Base-by-base conservation (phyloP, 1,140 invertebrate species). In the Nymphalis io region DNA sequence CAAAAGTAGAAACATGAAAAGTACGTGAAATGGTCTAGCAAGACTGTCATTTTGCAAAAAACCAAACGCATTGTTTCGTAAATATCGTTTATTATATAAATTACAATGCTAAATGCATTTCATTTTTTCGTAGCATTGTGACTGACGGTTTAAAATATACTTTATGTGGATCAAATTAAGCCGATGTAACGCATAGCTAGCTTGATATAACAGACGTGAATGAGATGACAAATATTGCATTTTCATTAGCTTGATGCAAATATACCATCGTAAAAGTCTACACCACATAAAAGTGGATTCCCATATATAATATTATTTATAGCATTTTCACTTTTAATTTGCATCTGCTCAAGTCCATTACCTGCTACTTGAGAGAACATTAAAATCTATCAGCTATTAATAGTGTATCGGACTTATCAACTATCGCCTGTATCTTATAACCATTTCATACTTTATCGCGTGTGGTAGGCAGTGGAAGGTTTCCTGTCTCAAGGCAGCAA, bases 251-350 rank as follows among this genome's bases (percentile, higher is more conserved):
- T 53, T 33, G 40, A 40, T 3, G n/a, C 23, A 40, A 40, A 55
- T 62, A n/a, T 27, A 11, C 39, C 40, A 51, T 51, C 46, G 20
- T 42, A 62, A 62, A 69, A n/a, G 18, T 38, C 39, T 48, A 69
- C 59, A 57, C 16, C 60, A 46, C 40, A 57, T 62, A 69, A 40
- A 69, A 69, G 40, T 59, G 38, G 42, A 55, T 23, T 20, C 67
- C 42, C 60, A 62, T 69, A 51, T 57, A 57, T 69, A 69, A 69
- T 38, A 38, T 46, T 62, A 62, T 69, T 69, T 69, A 62, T 44
- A 55, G 60, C 60, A 21, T 21, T 69, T 69, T 69, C 67, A 69
- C 67, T 69, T 57, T 18, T 55, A 57, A 69, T 69, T 69, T 69
- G 67, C 67, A 62, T 69, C n/a, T 46, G 39, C 51, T 69, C 60